Base-by-base conservation (phyloP, 2,888 invertebrate genomes). In the Scaptomyza cyrtandrae region DNA sequence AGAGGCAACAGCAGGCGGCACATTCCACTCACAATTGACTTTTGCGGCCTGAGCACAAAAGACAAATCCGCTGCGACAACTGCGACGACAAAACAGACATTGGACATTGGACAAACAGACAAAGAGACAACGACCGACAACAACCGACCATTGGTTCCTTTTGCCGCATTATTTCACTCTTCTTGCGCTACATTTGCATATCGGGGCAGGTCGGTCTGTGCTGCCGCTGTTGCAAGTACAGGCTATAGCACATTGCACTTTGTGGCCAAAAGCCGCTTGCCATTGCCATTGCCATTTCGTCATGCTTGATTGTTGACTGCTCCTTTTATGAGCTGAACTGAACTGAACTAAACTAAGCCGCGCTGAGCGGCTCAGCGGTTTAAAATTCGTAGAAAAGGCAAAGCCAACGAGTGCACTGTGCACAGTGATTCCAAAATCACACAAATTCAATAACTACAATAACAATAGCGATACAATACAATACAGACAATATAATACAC, bases 231-330 rank as follows among this genome's bases (percentile, higher is more conserved):
- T 33, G 50, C 50, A 50, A 6, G 10, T 6, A 24, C 39, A 41
- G 41, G 14, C 39, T 19, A 39, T 66, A 69, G 61, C 39, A 61
- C 65, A 41, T 68, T 69, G 61, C 39, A 61, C 68, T 58, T 80
- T 78, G 73, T 76, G 81, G 69, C 66, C 77, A 52, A 74, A 84
- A 84, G 73, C 86, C 78, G 87, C 84, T 85, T 80, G 73, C 52
- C 60, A 57, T 69, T 80, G 73, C 52, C 60, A 57, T 69, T 68
- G 71, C 81, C 85, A 78, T 84, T 85, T 86, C 89, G 89, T 88
- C 89, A 85, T 88, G 89, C 85, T 86, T 83, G 75, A 84, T 80
- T 73, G 77, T 82, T 86, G 88, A 70, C 58, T 86, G 72, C 78
- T 83, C 78, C 81, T 86, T 86, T 88, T 88, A 88, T 88, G 89